Base-by-base conservation (phyloP, 2,797 vertebrate genomes). In the Tenualosa thibaudeaui region DNA sequence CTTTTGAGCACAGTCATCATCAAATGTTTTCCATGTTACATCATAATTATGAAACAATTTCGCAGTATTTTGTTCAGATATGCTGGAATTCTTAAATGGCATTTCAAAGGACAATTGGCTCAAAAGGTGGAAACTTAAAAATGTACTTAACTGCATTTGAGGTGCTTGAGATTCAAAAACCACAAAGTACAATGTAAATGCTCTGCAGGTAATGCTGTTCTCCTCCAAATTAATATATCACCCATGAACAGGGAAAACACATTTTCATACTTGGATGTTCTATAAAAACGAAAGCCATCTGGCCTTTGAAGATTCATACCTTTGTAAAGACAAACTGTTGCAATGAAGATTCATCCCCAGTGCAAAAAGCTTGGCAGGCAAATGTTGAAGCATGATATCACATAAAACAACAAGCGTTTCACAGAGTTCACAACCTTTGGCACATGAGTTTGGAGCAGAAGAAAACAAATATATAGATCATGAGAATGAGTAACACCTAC, bases 391-490 rank as follows among this genome's bases (percentile, higher is more conserved):
- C 65, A 71, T 71, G 65, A 71, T 31, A 71, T 71, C 65, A 71
- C 65, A 71, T 71, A 71, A 71, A 71, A 71, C 65, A 71, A 71
- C 65, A 37, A 71, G 65, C 65, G 31, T 71, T 71, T 71, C 26
- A 71, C 65, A 71, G 65, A 71, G 31, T 37, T 37, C 65, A 71
- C 65, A 37, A 78, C 87, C 91, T 93, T 93, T 93, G 92, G 92
- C 91, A 89, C 91, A 88, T 88, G 87, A 89, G 90, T 89, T 86
- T 81, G n/a, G 24, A 86, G 90, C 78, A 88, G 88, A 85, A 75
- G 84, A 90, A 91, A 91, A 90, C 31, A 58, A 90, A 90, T 88
- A 92, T 91, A 91, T 78, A 88, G 85, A 87, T 85, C 24, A 86
- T 90, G 87, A 87, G 81, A 86, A 84, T 65, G 85, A 86, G 86